These are phyloP conservation scores for Pipistrellus nathusii DNA, from an alignment of 2,797 vertebrate species.

Conservation along the genomic window DNA sequence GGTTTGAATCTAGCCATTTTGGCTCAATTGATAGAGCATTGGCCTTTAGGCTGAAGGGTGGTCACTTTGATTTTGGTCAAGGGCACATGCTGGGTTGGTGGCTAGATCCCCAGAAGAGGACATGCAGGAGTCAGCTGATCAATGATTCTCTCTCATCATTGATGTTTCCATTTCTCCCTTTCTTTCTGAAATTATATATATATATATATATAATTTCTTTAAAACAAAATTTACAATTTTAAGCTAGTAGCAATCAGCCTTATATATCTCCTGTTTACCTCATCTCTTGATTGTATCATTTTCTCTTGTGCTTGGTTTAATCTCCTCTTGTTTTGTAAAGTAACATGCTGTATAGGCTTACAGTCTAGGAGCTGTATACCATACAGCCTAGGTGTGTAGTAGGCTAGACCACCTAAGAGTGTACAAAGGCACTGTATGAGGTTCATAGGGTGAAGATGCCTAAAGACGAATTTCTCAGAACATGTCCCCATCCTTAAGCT, in stretches of 20 bases:
- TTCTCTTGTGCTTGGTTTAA: background rate
- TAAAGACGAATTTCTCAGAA: background rate
- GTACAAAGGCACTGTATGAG: background rate
- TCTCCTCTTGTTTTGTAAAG: background rate
- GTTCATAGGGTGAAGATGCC: background rate
- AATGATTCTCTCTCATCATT: no score
- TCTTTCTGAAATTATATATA: no score
- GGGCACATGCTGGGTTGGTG: no score
- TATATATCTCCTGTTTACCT: background rate
- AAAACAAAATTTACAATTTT: background rate
- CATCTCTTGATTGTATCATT: background rate
- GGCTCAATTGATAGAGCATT: no score
- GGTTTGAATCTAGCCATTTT: no score
- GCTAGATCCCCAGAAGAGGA: no score
- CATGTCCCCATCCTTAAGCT: background rate
- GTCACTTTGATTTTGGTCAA: no score
- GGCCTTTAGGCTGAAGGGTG: no score
- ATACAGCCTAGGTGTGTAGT: background rate
- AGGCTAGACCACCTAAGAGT: background rate
- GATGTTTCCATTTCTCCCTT: no score
- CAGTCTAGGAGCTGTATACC: background rate
- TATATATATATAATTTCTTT: background rate
- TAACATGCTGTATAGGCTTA: background rate
- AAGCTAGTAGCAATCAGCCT: background rate
- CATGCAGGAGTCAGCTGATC: no score